These are phyloP conservation scores for Aspidapion aeneum DNA, from an alignment of 2,888 invertebrate species.

Conservation along the genomic window DNA sequence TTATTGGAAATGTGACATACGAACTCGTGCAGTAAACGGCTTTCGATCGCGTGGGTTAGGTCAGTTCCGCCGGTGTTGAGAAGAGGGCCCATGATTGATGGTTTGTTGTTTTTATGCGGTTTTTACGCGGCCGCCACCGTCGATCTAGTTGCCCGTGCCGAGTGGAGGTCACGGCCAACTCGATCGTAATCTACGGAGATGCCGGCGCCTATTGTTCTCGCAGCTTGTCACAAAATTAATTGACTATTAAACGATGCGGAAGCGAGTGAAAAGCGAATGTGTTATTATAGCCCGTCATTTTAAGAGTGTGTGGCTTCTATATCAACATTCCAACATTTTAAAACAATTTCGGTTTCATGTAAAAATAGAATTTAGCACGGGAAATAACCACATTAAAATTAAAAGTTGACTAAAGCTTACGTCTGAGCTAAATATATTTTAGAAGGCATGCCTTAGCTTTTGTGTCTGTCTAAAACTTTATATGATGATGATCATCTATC, in stretches of 20 bases:
- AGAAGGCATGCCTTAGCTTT: no score
- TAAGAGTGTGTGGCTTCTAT: no score
- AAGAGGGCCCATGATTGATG: slow-evolving; percentile 34
- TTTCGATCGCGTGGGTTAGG: slow-evolving; percentile 18
- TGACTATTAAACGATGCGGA: slow-evolving; percentile 18
- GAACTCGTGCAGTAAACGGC: slow-evolving; percentile 24
- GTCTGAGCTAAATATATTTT: no score
- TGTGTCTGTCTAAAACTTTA: no score
- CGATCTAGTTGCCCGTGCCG: slow-evolving; percentile 37
- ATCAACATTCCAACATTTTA: no score
- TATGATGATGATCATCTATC: no score
- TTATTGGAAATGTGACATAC: slow-evolving; percentile 45
- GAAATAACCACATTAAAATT: no score
- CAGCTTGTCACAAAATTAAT: slow-evolving; percentile 28
- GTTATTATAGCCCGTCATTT: not conserved
- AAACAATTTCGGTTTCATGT: no score
- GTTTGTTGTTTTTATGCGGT: slow-evolving; percentile 44
- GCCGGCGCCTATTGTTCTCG: slow-evolving; percentile 20
- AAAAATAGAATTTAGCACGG: no score
- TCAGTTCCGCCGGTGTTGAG: slow-evolving; percentile 24
- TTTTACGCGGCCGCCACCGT: slow-evolving; percentile 37
- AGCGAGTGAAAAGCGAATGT: not conserved
- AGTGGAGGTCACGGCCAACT: slow-evolving; percentile 32
- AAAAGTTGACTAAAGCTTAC: no score
- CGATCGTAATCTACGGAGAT: slow-evolving; percentile 21